A percentile compares a stretch with the other conserved stretches of the same genome.
phyloP scores from a whole-genome alignment of 2,888 invertebrate genomes.

The Epicampocera succincta region DNA sequence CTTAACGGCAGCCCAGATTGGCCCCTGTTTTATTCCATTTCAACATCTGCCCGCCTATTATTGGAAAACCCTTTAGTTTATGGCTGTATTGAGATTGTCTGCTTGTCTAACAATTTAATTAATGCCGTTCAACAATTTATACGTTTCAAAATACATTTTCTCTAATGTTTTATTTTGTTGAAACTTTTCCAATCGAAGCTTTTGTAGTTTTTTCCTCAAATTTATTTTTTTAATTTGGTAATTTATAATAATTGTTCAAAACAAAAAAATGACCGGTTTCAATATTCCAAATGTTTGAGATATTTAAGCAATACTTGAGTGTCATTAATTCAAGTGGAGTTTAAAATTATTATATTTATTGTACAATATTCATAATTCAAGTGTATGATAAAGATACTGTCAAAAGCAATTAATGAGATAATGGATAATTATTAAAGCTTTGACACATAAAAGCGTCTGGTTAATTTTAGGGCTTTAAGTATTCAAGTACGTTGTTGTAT shows the following conservation, averaged over 20 bases:
- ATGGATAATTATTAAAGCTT: constrained; percentile 1
- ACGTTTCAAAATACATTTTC: constrained; percentile 22
- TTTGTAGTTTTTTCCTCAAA: too few species aligned
- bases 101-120: constrained; percentile 1
- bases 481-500: too few species aligned
- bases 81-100: neutral
- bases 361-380: constrained; percentile 27
- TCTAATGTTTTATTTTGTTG: neutral
- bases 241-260: constrained; percentile 17
- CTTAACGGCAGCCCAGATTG: too few species aligned
- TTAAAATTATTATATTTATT: constrained; percentile 38
- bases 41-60: too few species aligned
- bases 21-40: too few species aligned
- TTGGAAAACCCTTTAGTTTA: too few species aligned
- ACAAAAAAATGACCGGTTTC: constrained; percentile 44
- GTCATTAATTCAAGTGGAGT: constrained; percentile 63
- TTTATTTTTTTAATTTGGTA: constrained; percentile 31
- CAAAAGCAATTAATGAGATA: constrained; percentile 28
- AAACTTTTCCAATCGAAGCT: neutral
- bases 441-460: too few species aligned
- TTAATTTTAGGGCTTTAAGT: too few species aligned
- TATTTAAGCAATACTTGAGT: constrained; percentile 31
- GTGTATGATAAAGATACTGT: constrained; percentile 36
- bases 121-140: constrained; percentile 20
- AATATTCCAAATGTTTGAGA: constrained; percentile 41